Evolutionary conservation across 2,113 vertebrate genomes (phyloP), one percentile per base, ranked within the genome.

Genomic region (Galeopterus variegatus): DNA sequence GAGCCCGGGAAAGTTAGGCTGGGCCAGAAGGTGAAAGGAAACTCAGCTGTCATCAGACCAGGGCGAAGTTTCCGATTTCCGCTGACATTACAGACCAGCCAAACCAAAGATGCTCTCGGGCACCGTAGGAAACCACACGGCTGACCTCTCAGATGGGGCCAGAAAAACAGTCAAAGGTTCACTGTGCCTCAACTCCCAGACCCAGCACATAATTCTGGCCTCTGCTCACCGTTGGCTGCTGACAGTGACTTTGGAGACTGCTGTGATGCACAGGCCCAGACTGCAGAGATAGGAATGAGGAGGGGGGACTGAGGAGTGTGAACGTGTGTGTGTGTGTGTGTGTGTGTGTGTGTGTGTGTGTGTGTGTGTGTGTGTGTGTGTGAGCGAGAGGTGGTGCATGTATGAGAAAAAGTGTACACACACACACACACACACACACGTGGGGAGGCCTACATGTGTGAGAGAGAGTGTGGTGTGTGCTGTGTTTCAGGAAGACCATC

Each of bases 61-160:
- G 83, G 76, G 85, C 0, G 36, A 28, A 24, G 95, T 93, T 98
- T 92, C 96, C 69, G 12, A 72, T 64, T 94, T 93, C 60, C 48
- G 1, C 84, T 82, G 93, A 92, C 95, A 36, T 18, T 45, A 69
- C 56, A 83, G 85, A 79, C 50, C 18, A 64, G 62, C 70, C 93
- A 85, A 73, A n/a, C n/a, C 56, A 52, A 65, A 96, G 88, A 64
- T 9, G 31, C 70, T 54, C 52, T 17, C 2, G 6, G 95, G 94
- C 58, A 3, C 75, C 0, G 12, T 1, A 72, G 72, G 77, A 60
- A 31, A 52, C 56, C 8, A 0, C 75, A 3, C 0, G 2, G 33
- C 85, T 69, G 84, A 79, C 72, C 54, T 70, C 50, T 4, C 56
- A 1, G n/a, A 76, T 0, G 8, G 36, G 33, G 73, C 73, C 8